A percentile compares a stretch with the other conserved stretches of the same genome.
These are phyloP conservation scores for Megaceryle maxima DNA, from an alignment of 2,113 vertebrate genomes.

Conservation along the genomic window DNA sequence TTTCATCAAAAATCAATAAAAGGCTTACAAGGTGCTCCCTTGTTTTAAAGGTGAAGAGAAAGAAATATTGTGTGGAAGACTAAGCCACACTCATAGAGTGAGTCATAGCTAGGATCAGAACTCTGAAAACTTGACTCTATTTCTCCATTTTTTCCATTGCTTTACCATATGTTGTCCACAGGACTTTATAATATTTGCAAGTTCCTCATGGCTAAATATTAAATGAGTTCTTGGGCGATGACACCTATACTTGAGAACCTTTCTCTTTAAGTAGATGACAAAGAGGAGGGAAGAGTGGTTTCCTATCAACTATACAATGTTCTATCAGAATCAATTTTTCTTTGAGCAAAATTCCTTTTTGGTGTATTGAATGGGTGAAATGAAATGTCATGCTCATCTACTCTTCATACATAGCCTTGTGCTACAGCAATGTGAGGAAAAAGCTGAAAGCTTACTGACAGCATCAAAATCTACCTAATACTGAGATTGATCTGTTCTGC, in stretches of 20 bases:
- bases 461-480: constrained; percentile 13
- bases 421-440: neutral
- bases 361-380: neutral
- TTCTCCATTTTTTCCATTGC: neutral
- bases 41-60: neutral
- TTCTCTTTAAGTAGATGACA: neutral
- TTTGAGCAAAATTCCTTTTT: neutral
- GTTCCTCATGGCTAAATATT: neutral
- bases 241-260: neutral
- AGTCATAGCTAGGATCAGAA: neutral
- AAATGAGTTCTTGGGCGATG: neutral
- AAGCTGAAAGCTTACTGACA: neutral
- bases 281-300: neutral
- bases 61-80: neutral
- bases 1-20: neutral
- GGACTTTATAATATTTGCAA: neutral
- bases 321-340: neutral
- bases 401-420: neutral
- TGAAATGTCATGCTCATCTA: neutral
- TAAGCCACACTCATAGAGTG: neutral
- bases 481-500: constrained; percentile 30
- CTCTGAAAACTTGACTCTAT: neutral
- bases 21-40: neutral
- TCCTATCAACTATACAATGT: neutral
- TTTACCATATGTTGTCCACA: neutral